Evolutionary conservation across 2,888 invertebrate genomes (phyloP).

Genomic region (Hypolimnas misippus): DNA sequence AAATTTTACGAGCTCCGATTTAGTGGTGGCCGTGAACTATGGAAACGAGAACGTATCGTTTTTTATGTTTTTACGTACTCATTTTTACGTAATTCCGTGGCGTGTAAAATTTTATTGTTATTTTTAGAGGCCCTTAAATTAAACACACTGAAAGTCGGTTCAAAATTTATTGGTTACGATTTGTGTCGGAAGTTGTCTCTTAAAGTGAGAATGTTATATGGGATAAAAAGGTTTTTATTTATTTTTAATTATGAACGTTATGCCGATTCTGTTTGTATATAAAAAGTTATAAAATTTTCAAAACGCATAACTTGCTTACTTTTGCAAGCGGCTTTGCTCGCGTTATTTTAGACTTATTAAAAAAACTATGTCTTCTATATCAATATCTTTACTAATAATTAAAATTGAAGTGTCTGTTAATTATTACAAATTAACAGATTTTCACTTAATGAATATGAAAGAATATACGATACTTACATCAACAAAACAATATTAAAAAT

Average conservation of each 20-base stretch:
- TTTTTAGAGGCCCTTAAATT: slow-evolving; percentile 42
- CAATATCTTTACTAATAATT: no score
- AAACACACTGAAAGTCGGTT: slow-evolving; percentile 28
- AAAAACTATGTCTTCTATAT: no score
- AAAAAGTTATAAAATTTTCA: no score
- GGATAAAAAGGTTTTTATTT: slow-evolving; percentile 12
- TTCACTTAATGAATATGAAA: no score
- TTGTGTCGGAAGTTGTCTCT: slow-evolving; percentile 30
- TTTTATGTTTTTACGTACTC: slow-evolving; percentile 36
- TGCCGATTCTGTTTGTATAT: not conserved
- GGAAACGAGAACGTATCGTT: slow-evolving; percentile 38
- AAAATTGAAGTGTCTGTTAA: no score
- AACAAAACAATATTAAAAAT: no score
- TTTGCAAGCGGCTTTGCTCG: no score
- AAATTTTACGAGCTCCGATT: slow-evolving; percentile 73
- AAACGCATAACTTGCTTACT: no score
- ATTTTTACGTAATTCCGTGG: slow-evolving; percentile 45
- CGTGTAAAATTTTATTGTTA: slow-evolving; percentile 45
- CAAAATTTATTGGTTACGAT: slow-evolving; percentile 27
- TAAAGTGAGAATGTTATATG: slow-evolving; percentile 8
- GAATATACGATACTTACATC: no score
- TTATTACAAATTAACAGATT: no score
- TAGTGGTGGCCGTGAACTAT: slow-evolving; percentile 69
- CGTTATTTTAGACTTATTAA: no score
- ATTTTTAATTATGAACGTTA: slow-evolving; percentile 10